Percentiles rank a stretch among this genome's conserved stretches.
These are phyloP conservation scores for Quadroppia sp. DNA, from an alignment of 2,888 invertebrate genomes.

Conservation along the genomic window DNA sequence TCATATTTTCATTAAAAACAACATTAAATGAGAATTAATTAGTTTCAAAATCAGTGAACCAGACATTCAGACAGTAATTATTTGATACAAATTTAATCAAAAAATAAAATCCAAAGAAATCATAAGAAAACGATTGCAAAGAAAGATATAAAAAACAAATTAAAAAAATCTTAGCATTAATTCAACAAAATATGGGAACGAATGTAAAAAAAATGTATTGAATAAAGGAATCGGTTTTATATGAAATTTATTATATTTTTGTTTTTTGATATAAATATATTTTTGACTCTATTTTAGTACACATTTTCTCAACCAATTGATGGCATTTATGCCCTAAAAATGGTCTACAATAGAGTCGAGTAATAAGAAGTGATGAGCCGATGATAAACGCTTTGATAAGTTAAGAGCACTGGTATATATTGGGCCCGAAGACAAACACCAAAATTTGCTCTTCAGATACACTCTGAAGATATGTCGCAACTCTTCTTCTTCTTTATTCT, in stretches of 20 bases:
- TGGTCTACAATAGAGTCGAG: not conserved
- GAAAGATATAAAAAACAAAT: too few species aligned
- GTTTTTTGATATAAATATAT: not conserved
- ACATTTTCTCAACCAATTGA: not conserved
- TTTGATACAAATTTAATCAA: too few species aligned
- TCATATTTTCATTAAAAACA: too few species aligned
- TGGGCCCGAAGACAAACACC: not conserved
- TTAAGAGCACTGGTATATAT: not conserved
- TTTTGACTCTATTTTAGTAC: not conserved
- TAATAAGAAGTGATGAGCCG: constrained; percentile 5
- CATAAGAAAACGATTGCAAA: too few species aligned
- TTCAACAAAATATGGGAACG: too few species aligned
- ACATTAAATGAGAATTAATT: too few species aligned
- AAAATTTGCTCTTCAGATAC: not conserved
- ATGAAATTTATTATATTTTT: not conserved
- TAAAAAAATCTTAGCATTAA: too few species aligned
- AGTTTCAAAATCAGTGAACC: too few species aligned
- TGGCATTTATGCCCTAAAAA: not conserved
- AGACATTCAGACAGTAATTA: too few species aligned
- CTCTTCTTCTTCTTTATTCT: not conserved
- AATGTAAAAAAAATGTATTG: not conserved
- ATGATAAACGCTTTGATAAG: constrained; percentile 4
- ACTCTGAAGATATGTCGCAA: not conserved
- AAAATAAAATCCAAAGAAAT: too few species aligned
- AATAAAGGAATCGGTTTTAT: too few species aligned